Evolutionary conservation across 2,888 invertebrate genomes (phyloP), one percentile per base, ranked within the genome.

Genomic region (Drosophila kokeensis): DNA sequence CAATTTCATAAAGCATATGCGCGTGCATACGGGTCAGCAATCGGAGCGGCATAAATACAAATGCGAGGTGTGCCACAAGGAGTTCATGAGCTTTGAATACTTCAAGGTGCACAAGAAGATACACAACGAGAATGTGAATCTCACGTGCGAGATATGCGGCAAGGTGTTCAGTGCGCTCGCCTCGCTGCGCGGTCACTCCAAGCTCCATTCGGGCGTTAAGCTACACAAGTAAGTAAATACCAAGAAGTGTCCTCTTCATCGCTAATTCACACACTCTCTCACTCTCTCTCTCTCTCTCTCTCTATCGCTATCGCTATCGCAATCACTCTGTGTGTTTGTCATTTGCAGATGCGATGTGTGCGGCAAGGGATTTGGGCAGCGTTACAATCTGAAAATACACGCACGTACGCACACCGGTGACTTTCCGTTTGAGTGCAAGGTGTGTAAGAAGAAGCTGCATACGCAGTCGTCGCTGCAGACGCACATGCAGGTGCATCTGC

Each of bases 51-150:
- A 94, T 71, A 94, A 94, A 73, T 94, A 94, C 85, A 94, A 93
- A 81, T 95, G 95, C 83, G 93, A 93, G 60, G 92, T 94, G 11
- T 95, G 95, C 86, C 94, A 94, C 78, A 94, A 94, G 86, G 94
- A 94, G 81, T 95, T 95, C 74, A 94, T 94, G 91, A 94, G 94
- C 76, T 92, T 93, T 62, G 93, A 94, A 36, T 94, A 94, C 92
- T 94, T 94, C 70, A 93, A 94, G 82, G 94, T 95, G 62, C 95
- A 95, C 91, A 94, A 94, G 80, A 95, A 95, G 86, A 94, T 94
- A 38, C 94, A 95, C 91, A 94, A 94, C 21, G 94, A 94, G 64
- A 92, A 94, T 59, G 94, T 94, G 59, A 94, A 94, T 60, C 93
- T 94, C 68, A 93, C 93, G 24, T 95, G 95, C 78, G 94, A 94